These are phyloP conservation scores for Rhinichthys osculus DNA, from an alignment of 2,797 vertebrate genomes.

Conservation along the genomic window DNA sequence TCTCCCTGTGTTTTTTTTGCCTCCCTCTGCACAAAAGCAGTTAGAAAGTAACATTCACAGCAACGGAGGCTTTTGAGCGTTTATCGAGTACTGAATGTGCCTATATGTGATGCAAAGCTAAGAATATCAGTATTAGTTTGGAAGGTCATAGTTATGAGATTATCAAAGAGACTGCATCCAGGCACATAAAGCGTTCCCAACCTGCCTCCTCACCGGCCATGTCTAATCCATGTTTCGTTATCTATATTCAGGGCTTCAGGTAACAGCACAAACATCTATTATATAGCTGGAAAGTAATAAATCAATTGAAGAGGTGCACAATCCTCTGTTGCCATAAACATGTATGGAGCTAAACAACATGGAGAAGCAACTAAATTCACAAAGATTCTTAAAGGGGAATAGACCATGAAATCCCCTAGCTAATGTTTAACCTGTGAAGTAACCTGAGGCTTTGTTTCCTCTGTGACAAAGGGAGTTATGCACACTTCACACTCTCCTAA, in stretches of 20 bases:
- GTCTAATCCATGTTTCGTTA: conserved; percentile 6
- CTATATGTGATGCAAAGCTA: neutral
- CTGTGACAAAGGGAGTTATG: conserved; percentile 6
- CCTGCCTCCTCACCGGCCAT: neutral
- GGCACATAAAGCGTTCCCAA: neutral
- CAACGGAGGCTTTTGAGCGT: neutral
- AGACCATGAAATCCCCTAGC: neutral
- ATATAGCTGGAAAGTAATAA: conserved; percentile 30
- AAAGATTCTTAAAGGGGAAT: neutral
- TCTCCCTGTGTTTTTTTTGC: neutral
- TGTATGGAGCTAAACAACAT: neutral
- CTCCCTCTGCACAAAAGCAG: neutral
- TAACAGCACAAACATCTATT: conserved; percentile 32
- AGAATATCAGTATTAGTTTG: neutral
- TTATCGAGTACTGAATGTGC: neutral
- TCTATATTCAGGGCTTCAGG: conserved; percentile 43
- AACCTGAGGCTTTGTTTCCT: conserved; percentile 13
- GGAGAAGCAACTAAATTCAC: conserved; percentile 2
- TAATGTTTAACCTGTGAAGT: conserved; percentile 48
- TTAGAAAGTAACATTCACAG: conserved; percentile 17
- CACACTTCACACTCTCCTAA: neutral
- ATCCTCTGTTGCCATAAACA: neutral
- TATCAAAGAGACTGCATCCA: neutral
- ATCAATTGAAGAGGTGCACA: conserved; percentile 22
- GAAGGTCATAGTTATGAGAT: neutral